Conservation (phyloP, 2,113 vertebrate species). For the Castor canadensis region DNA sequence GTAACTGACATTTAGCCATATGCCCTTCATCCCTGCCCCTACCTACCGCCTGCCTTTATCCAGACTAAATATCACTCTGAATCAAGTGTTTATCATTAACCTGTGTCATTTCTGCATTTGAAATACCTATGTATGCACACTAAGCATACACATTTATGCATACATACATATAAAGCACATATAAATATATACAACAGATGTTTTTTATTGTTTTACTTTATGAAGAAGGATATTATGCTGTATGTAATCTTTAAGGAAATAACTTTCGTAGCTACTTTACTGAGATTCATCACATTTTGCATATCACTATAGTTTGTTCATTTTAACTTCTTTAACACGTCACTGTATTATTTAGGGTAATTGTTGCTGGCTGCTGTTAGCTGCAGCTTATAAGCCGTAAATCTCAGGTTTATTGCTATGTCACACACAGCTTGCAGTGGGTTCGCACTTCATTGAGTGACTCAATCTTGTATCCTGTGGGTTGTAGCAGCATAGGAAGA, state of each 20-base stretch:
- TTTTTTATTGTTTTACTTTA: slow-evolving; percentile 2
- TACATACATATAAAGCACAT: background rate
- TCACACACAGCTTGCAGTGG: background rate
- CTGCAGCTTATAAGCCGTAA: background rate
- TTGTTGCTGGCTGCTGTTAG: background rate
- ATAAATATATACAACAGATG: background rate
- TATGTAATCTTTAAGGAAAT: background rate
- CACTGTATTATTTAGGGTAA: background rate
- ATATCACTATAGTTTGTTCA: background rate
- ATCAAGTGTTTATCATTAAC: background rate
- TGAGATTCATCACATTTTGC: background rate
- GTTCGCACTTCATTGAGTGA: background rate
- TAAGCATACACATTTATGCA: background rate
- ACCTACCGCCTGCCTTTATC: background rate
- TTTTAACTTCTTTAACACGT: background rate
- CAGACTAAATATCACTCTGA: background rate
- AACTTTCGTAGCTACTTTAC: background rate
- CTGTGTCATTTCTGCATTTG: background rate
- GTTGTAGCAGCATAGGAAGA: background rate
- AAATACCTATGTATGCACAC: background rate
- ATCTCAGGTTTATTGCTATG: background rate
- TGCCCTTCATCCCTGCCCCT: background rate
- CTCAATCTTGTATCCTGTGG: background rate
- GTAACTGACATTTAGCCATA: background rate
- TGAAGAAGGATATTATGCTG: background rate